Evolutionary conservation across 2,113 vertebrate genomes (phyloP).

Genomic region (Eonycteris spelaea): DNA sequence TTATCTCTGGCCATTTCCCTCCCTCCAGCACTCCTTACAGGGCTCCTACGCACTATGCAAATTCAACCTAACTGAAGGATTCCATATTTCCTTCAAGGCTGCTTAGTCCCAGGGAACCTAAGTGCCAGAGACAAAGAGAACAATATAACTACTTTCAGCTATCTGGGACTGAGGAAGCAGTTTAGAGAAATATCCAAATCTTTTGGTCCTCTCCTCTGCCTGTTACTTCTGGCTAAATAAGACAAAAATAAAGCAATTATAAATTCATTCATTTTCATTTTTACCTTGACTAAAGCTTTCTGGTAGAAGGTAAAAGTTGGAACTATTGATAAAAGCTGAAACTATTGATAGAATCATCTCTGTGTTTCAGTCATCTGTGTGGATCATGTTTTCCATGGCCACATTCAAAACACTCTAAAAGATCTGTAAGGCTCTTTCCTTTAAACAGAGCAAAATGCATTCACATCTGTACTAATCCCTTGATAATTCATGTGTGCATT

Average conservation of each 20-base stretch:
- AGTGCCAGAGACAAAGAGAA: neutral
- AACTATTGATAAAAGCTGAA: neutral
- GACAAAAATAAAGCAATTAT: neutral
- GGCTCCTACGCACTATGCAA: neutral
- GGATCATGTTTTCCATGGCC: constrained; percentile 1
- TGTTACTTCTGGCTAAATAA: neutral
- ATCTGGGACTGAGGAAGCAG: neutral
- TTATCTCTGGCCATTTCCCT: neutral
- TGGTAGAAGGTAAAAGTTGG: constrained; percentile 28
- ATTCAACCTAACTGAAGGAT: neutral
- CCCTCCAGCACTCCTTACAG: neutral
- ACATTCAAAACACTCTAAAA: constrained; percentile 11
- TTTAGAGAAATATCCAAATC: neutral
- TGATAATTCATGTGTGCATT: constrained; percentile 22
- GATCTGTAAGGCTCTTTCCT: neutral
- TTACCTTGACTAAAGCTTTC: constrained; percentile 32
- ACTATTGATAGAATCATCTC: neutral
- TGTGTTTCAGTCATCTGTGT: constrained; percentile 25
- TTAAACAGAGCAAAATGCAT: constrained; percentile 52
- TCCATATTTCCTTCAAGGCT: neutral
- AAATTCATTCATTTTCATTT: constrained; percentile 32
- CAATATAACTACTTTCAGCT: neutral
- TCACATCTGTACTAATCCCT: constrained; percentile 16
- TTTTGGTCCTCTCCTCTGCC: neutral
- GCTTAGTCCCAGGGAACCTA: neutral